Base-by-base conservation (phyloP, 1,140 invertebrate genomes). In the silkworm (Bombyx mori) region DNA sequence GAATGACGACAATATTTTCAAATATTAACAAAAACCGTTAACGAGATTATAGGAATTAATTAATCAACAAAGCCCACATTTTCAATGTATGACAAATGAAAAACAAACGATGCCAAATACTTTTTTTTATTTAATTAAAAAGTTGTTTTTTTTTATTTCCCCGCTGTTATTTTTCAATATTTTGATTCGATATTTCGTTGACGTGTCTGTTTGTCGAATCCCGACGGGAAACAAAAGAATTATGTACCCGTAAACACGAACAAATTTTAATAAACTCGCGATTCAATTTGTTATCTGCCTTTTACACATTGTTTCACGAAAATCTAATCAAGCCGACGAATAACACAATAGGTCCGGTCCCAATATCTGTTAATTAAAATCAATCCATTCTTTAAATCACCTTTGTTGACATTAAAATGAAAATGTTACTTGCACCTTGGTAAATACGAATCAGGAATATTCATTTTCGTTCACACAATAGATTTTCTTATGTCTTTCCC, bases 361-460 rank as follows among this genome's bases (percentile, higher is more conserved):
- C 68, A 68, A 77, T 79, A 79, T 79, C 76, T 79, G 66, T 75
- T 77, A 79, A 79, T 79, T 79, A 73, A 79, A 79, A 79, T 79
- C 77, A 73, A 77, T 72, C 69, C 67, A 71, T 73, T 58, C 67
- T 69, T 73, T 70, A 66, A 64, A 65, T 56, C 57, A 57, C 60
- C 52, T 65, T 49, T 9, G 26, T 35, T 35, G 26, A 35, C 26
- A 35, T 35, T 35, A 35, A 35, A 35, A 35, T 35, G 26, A 35
- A 35, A 35, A 35, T 35, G 26, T 35, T 35, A 79, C 75, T 79
- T 72, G 77, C 77, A 79, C 77, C 77, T 3, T 18, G 26, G 2
- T 35, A 35, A 35, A 35, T 35, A 35, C 26, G 4, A 35, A 35
- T 35, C 26, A 35, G 1, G 26, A 35, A 35, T 35, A 42, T 10